Evolutionary conservation across 2,888 invertebrate species (phyloP), one percentile per base, ranked within the genome.

Genomic region (Plagiodera versicolora): DNA sequence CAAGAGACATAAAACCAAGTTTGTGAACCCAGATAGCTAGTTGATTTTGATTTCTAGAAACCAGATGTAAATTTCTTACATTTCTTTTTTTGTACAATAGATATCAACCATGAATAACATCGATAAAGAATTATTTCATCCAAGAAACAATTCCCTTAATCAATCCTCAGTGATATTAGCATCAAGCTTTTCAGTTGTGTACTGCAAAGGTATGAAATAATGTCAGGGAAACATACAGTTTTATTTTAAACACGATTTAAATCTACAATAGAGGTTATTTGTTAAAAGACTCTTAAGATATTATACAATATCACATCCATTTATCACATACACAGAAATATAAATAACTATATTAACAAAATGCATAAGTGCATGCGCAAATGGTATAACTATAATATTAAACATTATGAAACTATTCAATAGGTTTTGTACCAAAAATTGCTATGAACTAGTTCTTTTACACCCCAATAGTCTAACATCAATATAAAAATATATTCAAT

Each of bases 261-360:
- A 64, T 68, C 61, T 66, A 68, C 66, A 64, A 63, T 65, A 64
- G 56, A 64, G 66, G 60, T 68, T 66, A 67, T 65, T 66, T 68
- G 56, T 65, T 66, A 66, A 68, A 66, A 66, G 64, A 65, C 61
- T 61, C 39, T 66, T 58, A 65, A 60, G 63, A 66, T 64, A 66
- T 65, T 62, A 52, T 65, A 67, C 65, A 63, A 65, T 68, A 68
- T 68, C 68, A 68, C 68, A 68, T 68, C 66, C 68, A 68, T 68
- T 68, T 68, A 68, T 68, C 66, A 68, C 68, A 68, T 68, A 68
- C 68, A 68, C 68, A 68, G 65, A 68, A 68, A 68, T 65, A 66
- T 68, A 66, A 66, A 66, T 63, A 66, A 64, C 64, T 61, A 63
- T 66, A 65, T 61, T 65, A 67, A 67, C 64, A 65, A 65, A 65